These are phyloP conservation scores for Lycaena phlaeas DNA, from an alignment of 2,888 invertebrate genomes.

Conservation along the genomic window DNA sequence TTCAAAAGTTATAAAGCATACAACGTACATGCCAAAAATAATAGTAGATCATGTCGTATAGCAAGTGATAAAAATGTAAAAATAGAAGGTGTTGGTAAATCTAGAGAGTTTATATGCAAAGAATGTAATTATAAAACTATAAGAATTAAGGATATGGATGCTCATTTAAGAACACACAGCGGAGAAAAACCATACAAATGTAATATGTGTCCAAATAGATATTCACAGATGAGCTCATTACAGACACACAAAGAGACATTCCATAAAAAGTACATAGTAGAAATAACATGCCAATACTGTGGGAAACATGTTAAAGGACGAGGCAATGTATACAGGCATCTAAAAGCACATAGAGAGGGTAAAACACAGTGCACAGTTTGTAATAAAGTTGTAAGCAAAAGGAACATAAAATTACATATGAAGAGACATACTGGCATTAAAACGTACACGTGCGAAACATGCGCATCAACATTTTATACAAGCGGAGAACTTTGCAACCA, in stretches of 20 bases:
- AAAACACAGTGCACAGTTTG: slow-evolving; percentile 34
- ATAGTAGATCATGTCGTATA: slow-evolving; percentile 24
- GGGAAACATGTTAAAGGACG: slow-evolving; percentile 45
- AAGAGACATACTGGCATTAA: slow-evolving; percentile 40
- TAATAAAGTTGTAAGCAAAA: slow-evolving; percentile 31
- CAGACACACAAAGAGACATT: slow-evolving; percentile 36
- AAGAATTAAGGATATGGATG: slow-evolving; percentile 36
- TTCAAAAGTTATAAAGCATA: slow-evolving; percentile 37
- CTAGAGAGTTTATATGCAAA: slow-evolving; percentile 34
- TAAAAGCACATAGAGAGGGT: slow-evolving; percentile 29
- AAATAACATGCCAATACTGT: slow-evolving; percentile 45
- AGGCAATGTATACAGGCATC: slow-evolving; percentile 34
- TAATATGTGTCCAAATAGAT: slow-evolving; percentile 34
- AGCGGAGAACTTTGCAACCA: slow-evolving; percentile 44
- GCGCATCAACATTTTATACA: slow-evolving; percentile 44
- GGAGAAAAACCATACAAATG: slow-evolving; percentile 44
- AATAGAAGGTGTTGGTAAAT: slow-evolving; percentile 37
- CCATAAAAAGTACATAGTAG: slow-evolving; percentile 33
- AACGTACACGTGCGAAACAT: slow-evolving; percentile 43
- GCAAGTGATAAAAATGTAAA: slow-evolving; percentile 23
- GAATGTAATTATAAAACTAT: slow-evolving; percentile 37
- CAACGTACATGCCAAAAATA: slow-evolving; percentile 28
- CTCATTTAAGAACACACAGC: slow-evolving; percentile 38
- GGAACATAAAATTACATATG: slow-evolving; percentile 34
- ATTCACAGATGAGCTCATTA: slow-evolving; percentile 40